Evolutionary conservation across 2,797 vertebrate species (phyloP).

Genomic region (Epinephelus malabaricus): DNA sequence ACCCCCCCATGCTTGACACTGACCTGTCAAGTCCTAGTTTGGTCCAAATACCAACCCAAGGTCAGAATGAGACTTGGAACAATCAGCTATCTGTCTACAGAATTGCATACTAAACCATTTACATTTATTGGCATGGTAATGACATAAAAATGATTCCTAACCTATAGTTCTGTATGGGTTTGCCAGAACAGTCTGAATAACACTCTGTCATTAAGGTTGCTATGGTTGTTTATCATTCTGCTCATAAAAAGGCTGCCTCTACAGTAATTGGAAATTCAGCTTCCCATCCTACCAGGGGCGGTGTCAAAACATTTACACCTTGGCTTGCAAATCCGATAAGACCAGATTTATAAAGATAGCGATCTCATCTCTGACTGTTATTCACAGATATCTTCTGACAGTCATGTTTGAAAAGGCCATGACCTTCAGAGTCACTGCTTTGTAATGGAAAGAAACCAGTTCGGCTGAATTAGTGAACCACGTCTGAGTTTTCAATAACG

Average conservation of each 20-base stretch:
- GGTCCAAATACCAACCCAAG: no score
- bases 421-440: slow-evolving; percentile 64
- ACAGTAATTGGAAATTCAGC: slow-evolving; percentile 59
- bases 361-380: slow-evolving; percentile 60
- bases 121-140: no score
- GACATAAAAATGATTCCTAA: no score
- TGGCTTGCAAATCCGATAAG: slow-evolving; percentile 70
- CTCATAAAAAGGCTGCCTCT: slow-evolving; percentile 21
- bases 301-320: slow-evolving; percentile 73
- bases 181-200: neutral
- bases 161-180: neutral
- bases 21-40: no score
- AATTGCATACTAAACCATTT: no score
- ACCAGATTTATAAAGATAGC: slow-evolving; percentile 67
- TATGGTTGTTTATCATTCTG: slow-evolving; percentile 41
- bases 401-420: slow-evolving; percentile 50
- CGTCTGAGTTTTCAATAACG: slow-evolving; percentile 44
- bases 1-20: no score
- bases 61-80: no score
- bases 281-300: slow-evolving; percentile 39
- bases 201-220: neutral
- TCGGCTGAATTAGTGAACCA: slow-evolving; percentile 63
- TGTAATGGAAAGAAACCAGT: slow-evolving; percentile 61
- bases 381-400: slow-evolving; percentile 62
- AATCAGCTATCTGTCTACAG: no score